Percentiles rank a stretch among this genome's conserved stretches.
Evolutionary conservation across 2,113 vertebrate species (phyloP).

Genomic region (Lagopus leucura): DNA sequence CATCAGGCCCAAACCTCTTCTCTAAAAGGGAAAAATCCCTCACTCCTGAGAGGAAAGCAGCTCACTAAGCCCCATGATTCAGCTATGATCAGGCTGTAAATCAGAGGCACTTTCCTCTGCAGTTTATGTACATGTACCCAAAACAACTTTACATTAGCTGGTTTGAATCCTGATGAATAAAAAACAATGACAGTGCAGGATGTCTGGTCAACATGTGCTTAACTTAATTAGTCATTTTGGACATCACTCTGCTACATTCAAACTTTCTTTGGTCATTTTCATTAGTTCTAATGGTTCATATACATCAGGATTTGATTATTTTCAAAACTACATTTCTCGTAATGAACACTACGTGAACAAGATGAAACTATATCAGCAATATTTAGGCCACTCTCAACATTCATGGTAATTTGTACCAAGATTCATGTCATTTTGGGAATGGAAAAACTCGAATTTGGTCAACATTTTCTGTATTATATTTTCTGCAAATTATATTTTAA

Average conservation of each 20-base stretch:
- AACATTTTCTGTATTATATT: not conserved
- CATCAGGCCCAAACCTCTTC: not conserved
- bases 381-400: not conserved
- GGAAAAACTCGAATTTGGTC: not conserved
- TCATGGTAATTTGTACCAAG: not conserved
- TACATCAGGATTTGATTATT: not conserved
- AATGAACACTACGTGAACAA: not conserved
- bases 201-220: not conserved
- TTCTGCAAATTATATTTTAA: not conserved
- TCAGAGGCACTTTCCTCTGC: not conserved
- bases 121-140: not conserved
- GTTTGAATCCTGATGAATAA: not conserved
- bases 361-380: not conserved
- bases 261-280: not conserved
- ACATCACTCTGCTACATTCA: not conserved
- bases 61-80: not conserved
- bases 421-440: not conserved
- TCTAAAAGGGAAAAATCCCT: not conserved
- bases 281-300: not conserved
- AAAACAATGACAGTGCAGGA: rapidly evolving
- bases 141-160: not conserved
- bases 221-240: not conserved
- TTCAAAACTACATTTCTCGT: not conserved
- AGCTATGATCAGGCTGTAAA: not conserved
- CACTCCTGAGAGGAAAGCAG: not conserved